phyloP scores from a whole-genome alignment of 1,140 invertebrate genomes.

The Leptinotarsa defecta region DNA sequence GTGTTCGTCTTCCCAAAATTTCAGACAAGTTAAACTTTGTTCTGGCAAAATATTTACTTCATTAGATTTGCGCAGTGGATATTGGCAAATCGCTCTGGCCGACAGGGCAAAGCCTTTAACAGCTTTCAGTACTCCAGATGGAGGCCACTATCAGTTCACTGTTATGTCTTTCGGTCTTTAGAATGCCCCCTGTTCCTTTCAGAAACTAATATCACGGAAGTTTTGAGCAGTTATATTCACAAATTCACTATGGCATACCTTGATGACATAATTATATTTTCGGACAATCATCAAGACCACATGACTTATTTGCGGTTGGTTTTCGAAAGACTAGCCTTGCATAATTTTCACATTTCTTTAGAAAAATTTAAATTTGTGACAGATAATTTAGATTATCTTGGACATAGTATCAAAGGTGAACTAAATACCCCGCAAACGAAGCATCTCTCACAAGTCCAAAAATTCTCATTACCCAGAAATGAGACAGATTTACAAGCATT shows the following conservation, averaged over 20 bases:
- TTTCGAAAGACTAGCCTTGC: conserved; percentile 29
- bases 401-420: conserved; percentile 36
- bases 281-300: background rate
- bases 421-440: conserved; percentile 35
- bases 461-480: conserved; percentile 38
- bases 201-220: conserved; percentile 44
- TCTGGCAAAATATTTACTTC: conserved; percentile 36
- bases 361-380: conserved; percentile 32
- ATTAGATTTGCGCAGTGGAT: conserved; percentile 42
- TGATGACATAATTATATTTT: conserved; percentile 41
- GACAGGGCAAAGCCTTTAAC: conserved; percentile 34
- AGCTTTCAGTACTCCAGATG: conserved; percentile 47
- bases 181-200: conserved; percentile 49
- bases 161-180: conserved; percentile 47
- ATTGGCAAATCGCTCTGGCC: conserved; percentile 46
- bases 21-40: conserved; percentile 27
- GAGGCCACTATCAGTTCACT: conserved; percentile 42
- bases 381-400: conserved; percentile 43
- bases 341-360: conserved; percentile 14
- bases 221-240: conserved; percentile 38
- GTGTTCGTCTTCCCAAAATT: conserved; percentile 43
- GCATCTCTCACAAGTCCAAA: conserved; percentile 38
- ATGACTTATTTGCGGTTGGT: conserved; percentile 16
- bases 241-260: conserved; percentile 42
- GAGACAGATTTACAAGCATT: conserved; percentile 40